Evolutionary conservation across 2,797 vertebrate species (phyloP).

Genomic region (Luscinia luscinia): DNA sequence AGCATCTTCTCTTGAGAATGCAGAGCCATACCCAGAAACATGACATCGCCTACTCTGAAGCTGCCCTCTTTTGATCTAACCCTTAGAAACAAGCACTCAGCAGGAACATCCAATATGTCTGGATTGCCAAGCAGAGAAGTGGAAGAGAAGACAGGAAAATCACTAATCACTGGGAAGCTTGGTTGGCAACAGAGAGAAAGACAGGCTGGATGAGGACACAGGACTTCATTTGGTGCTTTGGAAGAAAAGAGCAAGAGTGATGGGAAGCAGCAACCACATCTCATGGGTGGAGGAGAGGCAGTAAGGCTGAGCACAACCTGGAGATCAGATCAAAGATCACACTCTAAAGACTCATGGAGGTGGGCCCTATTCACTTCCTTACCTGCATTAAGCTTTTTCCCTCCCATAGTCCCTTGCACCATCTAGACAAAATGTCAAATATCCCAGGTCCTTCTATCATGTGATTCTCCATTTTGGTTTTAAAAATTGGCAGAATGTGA

Average conservation of each 20-base stretch:
- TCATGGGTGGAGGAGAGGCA: accelerated
- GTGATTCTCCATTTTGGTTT: not conserved
- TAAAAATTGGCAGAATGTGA: not conserved
- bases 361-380: not conserved
- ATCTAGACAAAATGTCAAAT: not conserved
- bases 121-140: not conserved
- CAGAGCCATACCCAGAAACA: not conserved
- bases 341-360: not conserved
- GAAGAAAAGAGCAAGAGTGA: not conserved
- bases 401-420: not conserved
- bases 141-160: not conserved
- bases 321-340: not conserved
- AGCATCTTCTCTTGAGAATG: not conserved
- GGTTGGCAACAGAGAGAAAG: not conserved
- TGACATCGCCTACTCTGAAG: not conserved
- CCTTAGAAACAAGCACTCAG: not conserved
- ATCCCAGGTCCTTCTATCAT: not conserved
- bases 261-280: not conserved
- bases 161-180: not conserved
- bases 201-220: not conserved
- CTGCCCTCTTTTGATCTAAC: not conserved
- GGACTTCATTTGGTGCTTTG: not conserved
- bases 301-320: not conserved
- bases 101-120: not conserved
- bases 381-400: not conserved